phyloP scores from a whole-genome alignment of 2,888 invertebrate species.

The Eremobia ochroleuca region DNA sequence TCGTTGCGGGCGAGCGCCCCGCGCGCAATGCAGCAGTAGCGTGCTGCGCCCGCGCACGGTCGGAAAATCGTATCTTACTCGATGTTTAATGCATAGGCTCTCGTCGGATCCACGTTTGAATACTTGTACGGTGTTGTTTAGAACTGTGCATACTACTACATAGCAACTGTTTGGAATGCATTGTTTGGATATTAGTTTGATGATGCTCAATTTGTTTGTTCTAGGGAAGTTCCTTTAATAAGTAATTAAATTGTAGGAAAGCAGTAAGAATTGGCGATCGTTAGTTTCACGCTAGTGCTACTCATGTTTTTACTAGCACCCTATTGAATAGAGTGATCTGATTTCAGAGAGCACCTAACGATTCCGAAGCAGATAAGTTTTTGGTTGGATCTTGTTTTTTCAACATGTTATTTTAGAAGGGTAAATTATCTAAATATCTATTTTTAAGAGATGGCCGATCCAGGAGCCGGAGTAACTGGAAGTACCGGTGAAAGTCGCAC shows the following conservation, averaged over 20 bases:
- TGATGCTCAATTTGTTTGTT: conserved; percentile 14
- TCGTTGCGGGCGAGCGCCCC: conserved; percentile 81
- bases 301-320: background rate
- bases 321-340: background rate
- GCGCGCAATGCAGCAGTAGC: conserved; percentile 80
- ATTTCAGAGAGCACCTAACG: background rate
- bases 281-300: background rate
- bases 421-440: background rate
- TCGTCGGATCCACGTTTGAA: conserved; percentile 62
- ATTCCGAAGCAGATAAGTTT: background rate
- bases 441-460: background rate
- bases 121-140: conserved; percentile 72
- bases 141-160: conserved; percentile 70
- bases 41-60: conserved; percentile 73
- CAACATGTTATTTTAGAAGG: background rate
- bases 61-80: conserved; percentile 83
- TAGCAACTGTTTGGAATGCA: conserved; percentile 54
- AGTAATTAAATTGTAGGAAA: background rate
- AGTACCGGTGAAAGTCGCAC: too few relatives aligned
- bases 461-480: too few relatives aligned
- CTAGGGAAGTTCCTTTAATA: background rate
- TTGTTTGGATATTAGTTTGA: conserved; percentile 27
- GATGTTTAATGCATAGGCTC: conserved; percentile 82
- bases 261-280: background rate
- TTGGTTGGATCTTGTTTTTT: background rate